Base-by-base conservation (phyloP, 2,797 vertebrate genomes). In the Melanogrammus aeglefinus region DNA sequence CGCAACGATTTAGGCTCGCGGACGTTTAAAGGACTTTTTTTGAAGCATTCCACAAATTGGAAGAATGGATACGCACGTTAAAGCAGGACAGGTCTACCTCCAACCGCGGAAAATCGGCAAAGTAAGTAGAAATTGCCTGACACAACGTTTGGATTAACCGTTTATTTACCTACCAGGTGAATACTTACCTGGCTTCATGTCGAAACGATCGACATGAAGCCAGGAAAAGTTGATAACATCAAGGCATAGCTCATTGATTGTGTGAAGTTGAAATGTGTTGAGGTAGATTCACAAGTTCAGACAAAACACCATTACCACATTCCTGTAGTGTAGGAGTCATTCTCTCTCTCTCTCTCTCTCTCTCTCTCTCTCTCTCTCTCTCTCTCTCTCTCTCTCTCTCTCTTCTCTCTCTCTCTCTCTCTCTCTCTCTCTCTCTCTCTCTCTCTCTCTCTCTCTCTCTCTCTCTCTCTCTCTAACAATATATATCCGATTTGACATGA, bases 11-110 rank as follows among this genome's bases (percentile, higher is more conserved):
- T 63, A 63, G 57, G 6, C 57, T 21, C 24, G 1, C 1, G 5
- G 21, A 24, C 57, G 6, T 63, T 63, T 36, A 6, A 7, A 7
- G 35, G 35, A 36, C 5, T 36, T 36, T 36, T 6, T 36, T 63
- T 63, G 9, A 63, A 63, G 57, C 8, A 24, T 63, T n/a, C 6
- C 12, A 69, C 8, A 27, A 12, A 27, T 10, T 9, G 10, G 24
- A 2, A 69, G 72, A 63, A 92, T 94, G 92, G 93, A 94, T 16
- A 82, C 83, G 44, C 85, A 78, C 9, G 77, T 80, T 2, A 95
- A 94, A 89, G 83, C 88, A 75, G 95, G 94, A 75, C 86, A 90
- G 29, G 92, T 92, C 75, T 94, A 91, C 74, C 85, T 95, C 18
- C 93, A 88, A 76, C 91, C 90, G 2, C 90, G 81, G 72, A 95